Base-by-base conservation (phyloP, 23 tunicate genomes). In the Styela plicata region DNA sequence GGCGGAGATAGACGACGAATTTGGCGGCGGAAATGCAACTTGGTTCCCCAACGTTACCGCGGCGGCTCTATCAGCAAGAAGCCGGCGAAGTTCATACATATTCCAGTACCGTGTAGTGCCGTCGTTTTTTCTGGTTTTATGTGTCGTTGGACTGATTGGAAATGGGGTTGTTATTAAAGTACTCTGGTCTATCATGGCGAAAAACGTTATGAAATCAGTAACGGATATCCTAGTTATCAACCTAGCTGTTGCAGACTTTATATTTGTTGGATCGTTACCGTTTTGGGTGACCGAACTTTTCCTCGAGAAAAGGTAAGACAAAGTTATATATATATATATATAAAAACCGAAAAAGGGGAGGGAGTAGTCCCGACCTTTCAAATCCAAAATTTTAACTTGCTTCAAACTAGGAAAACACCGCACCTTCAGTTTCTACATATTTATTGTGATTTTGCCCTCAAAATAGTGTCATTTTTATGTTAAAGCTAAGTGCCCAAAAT, bases 201-300 rank as follows among this genome's bases (percentile, higher is more conserved):
- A 80, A 3, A 64, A 25, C 29, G 34, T 52, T 44, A 25, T 62
- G 31, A 62, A 79, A 34, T 84, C 89, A 10, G 86, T 87, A 24
- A 80, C 87, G 34, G 89, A 92, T 74, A 69, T 94, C 7, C 85
- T 83, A 13, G 87, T 94, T 16, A 70, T 88, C 86, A 94, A 94
- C 74, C 52, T 94, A 52, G 98, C 94, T 18, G 57, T 94, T 27
- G 98, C 98, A 18, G 98, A 94, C 35, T 81, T 88, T 26, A 94
- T 94, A 2, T 94, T 94, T 64, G 94, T 94, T 34, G 92, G 92
- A 26, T 64, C 85, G 28, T 35, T 94, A 73, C 98, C 98, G 20
- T 88, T 94, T 70, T 94, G 98, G 98, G 86, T 90, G 24, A 81
- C 81, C 0, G 82, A 90, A 36, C 69, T 31, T 2, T 80, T 85